Conservation (phyloP, 2,113 vertebrate genomes). For the Myrmophylax atrothorax region DNA sequence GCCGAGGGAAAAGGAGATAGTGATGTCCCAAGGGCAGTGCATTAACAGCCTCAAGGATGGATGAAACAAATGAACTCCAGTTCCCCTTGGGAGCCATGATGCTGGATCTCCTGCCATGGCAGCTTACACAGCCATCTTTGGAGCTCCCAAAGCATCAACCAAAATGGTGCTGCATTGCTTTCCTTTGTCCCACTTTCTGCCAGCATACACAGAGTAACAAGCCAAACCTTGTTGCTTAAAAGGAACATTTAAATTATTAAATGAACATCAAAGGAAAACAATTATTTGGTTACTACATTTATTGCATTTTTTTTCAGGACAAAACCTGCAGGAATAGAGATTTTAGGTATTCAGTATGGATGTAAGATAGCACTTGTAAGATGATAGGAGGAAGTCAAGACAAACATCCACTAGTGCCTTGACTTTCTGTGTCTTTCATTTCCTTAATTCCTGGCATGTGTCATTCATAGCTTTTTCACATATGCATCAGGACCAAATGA, state of each 20-base stretch:
- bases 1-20: background rate
- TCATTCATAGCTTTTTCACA: background rate
- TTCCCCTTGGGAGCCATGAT: background rate
- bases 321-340: background rate
- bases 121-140: background rate
- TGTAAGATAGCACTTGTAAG: background rate
- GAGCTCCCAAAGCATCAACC: background rate
- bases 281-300: background rate
- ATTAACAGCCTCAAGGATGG: background rate
- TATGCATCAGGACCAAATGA: background rate
- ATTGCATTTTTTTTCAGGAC: background rate
- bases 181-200: background rate
- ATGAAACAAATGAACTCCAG: background rate
- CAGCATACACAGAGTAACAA: background rate
- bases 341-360: background rate
- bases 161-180: background rate
- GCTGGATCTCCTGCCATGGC: background rate
- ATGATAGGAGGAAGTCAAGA: background rate
- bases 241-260: background rate
- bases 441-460: background rate
- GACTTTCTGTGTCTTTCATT: background rate
- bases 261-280: background rate
- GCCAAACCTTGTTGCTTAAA: background rate
- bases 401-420: background rate
- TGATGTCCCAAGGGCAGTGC: rapidly evolving